Base-by-base conservation (phyloP, 2,113 vertebrate species). In the Hyaena hyaena region DNA sequence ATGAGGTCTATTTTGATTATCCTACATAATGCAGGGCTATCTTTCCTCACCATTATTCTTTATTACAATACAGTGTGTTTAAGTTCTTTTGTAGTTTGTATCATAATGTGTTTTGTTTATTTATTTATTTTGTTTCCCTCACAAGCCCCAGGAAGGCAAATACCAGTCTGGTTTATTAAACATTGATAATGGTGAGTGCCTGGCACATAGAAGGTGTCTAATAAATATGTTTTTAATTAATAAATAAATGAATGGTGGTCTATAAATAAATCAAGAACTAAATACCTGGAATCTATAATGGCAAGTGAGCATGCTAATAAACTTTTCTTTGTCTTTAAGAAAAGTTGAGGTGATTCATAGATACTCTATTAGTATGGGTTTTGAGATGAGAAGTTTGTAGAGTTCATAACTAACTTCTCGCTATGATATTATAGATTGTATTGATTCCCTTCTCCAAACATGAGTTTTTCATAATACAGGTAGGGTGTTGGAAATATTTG, bases 381-480 rank as follows among this genome's bases (percentile, higher is more conserved):
- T 90, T 97, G 50, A 90, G 90, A 84, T 76, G 11, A 77, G 43
- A 97, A 82, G 6, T 96, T 65, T 84, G 4, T 58, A 76, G 55
- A 88, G 3, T 43, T 95, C 14, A 16, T 73, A 88, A 53, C 39
- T 93, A 17, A 83, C 1, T 81, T 93, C 61, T 80, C 53, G 68
- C 10, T 83, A 7, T 82, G 35, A 1, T 92, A 66, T 95, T 17
- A 39, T 65, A 83, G 50, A n/a, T 76, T 5, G 0, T 19, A 65
- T 17, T 81, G 28, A 81, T 24, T 88, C 26, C 7, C 23, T n/a
- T 91, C 35, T 89, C 28, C 23, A 86, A 83, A 58, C 7, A 55
- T 90, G 69, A 31, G 26, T 77, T 68, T 76, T 17, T 92, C 4
- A 84, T 43, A 80, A 11, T 88, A 17, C 43, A 76, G 53, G 10